Percentiles rank a stretch among this genome's conserved stretches.
Conservation (phyloP, 2,113 vertebrate species). For the Eublepharis macularius region DNA sequence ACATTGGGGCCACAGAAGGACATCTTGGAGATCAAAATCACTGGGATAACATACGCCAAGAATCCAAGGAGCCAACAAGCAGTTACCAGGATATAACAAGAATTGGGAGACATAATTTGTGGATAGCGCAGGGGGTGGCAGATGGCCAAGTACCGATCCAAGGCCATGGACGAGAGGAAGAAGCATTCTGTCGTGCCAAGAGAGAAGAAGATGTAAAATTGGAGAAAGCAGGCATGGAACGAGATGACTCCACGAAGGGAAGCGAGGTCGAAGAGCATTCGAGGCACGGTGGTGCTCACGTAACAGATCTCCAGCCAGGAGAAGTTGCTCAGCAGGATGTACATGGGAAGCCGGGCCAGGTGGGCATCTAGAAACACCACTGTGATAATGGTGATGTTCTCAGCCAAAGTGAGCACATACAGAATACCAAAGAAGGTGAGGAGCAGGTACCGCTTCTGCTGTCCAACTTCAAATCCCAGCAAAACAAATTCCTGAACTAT, state of each 20-base stretch:
- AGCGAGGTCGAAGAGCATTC: neutral
- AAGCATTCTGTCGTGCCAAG: neutral
- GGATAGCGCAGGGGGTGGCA: neutral
- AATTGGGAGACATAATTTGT: neutral
- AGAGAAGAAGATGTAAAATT: constrained; percentile 6
- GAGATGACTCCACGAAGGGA: neutral
- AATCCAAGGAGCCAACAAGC: neutral
- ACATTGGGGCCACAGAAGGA: neutral
- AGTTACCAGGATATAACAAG: neutral
- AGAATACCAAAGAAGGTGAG: neutral
- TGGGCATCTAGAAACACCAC: constrained; percentile 17
- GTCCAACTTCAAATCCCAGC: neutral
- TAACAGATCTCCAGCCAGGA: neutral
- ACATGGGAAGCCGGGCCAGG: neutral
- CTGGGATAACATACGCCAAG: neutral
- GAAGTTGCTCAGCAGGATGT: neutral
- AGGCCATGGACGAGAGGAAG: neutral
- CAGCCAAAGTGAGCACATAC: neutral
- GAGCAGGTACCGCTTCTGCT: neutral
- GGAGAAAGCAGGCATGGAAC: neutral
- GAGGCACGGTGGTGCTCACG: neutral
- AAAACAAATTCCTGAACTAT: neutral
- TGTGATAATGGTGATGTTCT: neutral
- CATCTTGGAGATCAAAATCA: constrained; percentile 1
- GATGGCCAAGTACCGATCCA: neutral